Evolutionary conservation across 2,113 vertebrate genomes (phyloP).

Genomic region (Archocentrus centrarchus): DNA sequence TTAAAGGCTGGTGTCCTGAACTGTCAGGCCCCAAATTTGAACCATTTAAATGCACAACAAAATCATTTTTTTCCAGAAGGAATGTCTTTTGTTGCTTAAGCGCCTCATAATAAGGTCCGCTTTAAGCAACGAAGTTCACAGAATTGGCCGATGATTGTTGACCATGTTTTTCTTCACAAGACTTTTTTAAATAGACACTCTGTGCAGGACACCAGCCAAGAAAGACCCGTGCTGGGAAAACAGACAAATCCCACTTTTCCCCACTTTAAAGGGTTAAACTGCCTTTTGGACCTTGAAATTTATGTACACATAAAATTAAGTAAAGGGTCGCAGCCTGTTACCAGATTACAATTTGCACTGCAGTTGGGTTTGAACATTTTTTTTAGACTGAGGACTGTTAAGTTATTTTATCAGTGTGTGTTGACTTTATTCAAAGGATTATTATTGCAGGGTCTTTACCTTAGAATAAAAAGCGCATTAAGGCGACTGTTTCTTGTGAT

Average conservation of each 20-base stretch:
- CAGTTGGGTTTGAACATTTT: not conserved
- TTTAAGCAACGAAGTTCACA: rapidly evolving
- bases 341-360: not conserved
- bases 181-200: too few species aligned
- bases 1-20: slow-evolving; percentile 25
- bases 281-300: not conserved
- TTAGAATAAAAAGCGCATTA: too few species aligned
- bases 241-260: not conserved
- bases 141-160: not conserved
- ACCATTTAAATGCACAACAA: not conserved
- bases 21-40: not conserved
- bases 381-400: not conserved
- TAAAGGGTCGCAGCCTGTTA: not conserved
- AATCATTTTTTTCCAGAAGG: not conserved
- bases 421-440: too few species aligned
- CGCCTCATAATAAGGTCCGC: not conserved
- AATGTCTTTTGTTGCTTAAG: not conserved
- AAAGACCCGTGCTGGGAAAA: not conserved
- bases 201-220: not conserved
- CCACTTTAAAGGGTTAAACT: not conserved
- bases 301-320: not conserved
- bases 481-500: too few species aligned
- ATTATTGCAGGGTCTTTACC: too few species aligned
- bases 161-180: not conserved
- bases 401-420: too few species aligned